Percentiles rank a stretch among this genome's conserved stretches.
These are phyloP conservation scores for Leptopilina boulardi DNA, from an alignment of 1,140 invertebrate species.

Conservation along the genomic window DNA sequence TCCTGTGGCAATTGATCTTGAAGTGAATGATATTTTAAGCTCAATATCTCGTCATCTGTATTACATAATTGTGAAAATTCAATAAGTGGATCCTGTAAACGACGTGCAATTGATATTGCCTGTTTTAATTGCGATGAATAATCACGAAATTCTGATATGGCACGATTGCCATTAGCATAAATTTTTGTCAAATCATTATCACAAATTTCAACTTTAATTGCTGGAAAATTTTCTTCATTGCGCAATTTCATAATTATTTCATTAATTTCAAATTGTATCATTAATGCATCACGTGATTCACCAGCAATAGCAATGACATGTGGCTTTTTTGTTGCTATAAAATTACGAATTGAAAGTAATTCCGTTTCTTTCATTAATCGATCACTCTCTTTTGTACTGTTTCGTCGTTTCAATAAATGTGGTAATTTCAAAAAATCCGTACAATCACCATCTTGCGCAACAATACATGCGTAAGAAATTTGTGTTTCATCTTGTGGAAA, in stretches of 20 bases:
- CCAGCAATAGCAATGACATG: conserved; percentile 95
- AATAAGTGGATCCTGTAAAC: conserved; percentile 96
- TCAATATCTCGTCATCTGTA: conserved; percentile 95
- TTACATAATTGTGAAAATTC: conserved; percentile 98
- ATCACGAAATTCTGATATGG: conserved; percentile 91
- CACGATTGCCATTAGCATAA: conserved; percentile 94
- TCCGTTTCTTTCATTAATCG: conserved; percentile 88
- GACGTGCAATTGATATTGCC: conserved; percentile 93
- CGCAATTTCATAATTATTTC: conserved; percentile 85
- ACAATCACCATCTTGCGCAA: conserved; percentile 93
- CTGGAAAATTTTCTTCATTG: conserved; percentile 91
- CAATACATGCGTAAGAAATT: conserved; percentile 91
- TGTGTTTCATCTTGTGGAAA: conserved; percentile 91
- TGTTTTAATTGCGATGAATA: conserved; percentile 92
- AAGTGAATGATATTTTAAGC: conserved; percentile 86
- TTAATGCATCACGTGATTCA: conserved; percentile 91
- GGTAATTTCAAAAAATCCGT: conserved; percentile 92
- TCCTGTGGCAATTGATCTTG: conserved; percentile 89
- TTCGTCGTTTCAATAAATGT: conserved; percentile 88
- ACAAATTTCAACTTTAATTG: conserved; percentile 92
- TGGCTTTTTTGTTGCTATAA: conserved; percentile 93
- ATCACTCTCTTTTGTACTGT: conserved; percentile 84
- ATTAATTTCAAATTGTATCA: conserved; percentile 89
- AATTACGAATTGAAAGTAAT: conserved; percentile 87
- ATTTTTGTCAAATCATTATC: conserved; percentile 95